Percentiles rank a stretch among this genome's conserved stretches.
phyloP scores from a whole-genome alignment of 2,113 vertebrate genomes.

The Noturus placidus region DNA sequence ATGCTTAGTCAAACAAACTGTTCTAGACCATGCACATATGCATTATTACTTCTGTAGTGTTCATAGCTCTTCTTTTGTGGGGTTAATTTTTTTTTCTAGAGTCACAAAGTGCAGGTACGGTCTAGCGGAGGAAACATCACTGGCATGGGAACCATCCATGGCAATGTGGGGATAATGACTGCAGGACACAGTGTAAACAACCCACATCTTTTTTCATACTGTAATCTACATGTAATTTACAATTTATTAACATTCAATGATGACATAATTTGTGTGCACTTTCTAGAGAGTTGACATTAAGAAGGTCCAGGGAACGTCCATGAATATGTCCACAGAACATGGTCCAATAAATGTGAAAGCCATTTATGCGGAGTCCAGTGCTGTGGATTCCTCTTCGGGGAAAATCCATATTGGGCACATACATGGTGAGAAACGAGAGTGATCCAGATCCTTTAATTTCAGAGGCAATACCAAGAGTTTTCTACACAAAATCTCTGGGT shows the following conservation, averaged over 20 bases:
- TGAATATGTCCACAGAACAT: slow-evolving; percentile 85
- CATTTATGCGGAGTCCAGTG: slow-evolving; percentile 85
- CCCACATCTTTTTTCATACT: background rate
- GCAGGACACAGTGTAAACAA: slow-evolving; percentile 79
- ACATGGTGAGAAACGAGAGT: slow-evolving; percentile 81
- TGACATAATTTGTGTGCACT: slow-evolving; percentile 36
- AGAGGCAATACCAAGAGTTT: background rate
- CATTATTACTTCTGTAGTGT: background rate
- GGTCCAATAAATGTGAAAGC: slow-evolving; percentile 86
- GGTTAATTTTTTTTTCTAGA: slow-evolving; percentile 66
- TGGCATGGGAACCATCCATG: slow-evolving; percentile 84
- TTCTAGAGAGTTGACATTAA: slow-evolving; percentile 82
- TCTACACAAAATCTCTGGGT: background rate
- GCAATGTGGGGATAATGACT: slow-evolving; percentile 82
- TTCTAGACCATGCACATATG: background rate
- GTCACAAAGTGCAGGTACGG: slow-evolving; percentile 79
- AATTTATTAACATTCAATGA: slow-evolving; percentile 56
- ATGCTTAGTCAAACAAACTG: background rate
- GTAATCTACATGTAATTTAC: slow-evolving; percentile 35
- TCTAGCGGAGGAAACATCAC: slow-evolving; percentile 83
- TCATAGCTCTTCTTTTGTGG: background rate
- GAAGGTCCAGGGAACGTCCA: slow-evolving; percentile 87
- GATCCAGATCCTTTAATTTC: background rate
- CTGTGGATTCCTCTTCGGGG: slow-evolving; percentile 79
- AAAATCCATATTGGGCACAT: slow-evolving; percentile 83